Conservation (phyloP, 2,797 vertebrate genomes). For the Borostomias antarcticus region DNA sequence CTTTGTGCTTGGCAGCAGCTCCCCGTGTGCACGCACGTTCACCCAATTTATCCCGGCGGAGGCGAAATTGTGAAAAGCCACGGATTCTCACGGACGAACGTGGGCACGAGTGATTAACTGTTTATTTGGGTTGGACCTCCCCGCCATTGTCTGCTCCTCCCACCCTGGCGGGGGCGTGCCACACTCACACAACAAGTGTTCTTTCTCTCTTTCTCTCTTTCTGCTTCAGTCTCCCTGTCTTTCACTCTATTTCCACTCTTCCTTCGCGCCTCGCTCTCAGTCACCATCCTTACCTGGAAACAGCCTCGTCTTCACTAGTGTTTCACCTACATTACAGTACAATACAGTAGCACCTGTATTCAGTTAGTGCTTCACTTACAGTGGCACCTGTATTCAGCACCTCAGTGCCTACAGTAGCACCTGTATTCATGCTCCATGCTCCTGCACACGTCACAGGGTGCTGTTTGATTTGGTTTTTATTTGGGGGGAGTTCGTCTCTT, state of each 20-base stretch:
- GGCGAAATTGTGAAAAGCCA: conserved; percentile 8
- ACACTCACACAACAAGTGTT: conserved; percentile 15
- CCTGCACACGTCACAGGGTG: conserved; percentile 28
- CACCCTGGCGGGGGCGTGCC: conserved; percentile 25
- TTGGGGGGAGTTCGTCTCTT: conserved; percentile 39
- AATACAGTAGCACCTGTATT: too few relatives aligned
- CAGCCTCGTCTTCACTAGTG: too few relatives aligned
- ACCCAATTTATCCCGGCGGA: conserved; percentile 19
- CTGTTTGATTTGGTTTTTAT: conserved; percentile 48
- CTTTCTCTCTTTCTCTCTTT: conserved; percentile 4
- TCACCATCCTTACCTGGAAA: not conserved
- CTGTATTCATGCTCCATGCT: not conserved
- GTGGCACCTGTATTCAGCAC: not conserved
- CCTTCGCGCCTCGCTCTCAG: not conserved
- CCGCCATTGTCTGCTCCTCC: conserved; percentile 18
- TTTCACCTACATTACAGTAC: too few relatives aligned
- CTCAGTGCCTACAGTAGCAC: not conserved
- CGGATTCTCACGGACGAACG: conserved; percentile 26
- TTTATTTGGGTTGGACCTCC: conserved; percentile 24
- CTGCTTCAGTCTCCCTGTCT: not conserved
- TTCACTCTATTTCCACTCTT: not conserved
- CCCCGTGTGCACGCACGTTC: conserved; percentile 5
- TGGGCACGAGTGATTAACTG: conserved; percentile 22
- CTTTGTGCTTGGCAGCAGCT: conserved; percentile 10
- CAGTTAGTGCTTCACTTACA: not conserved